Conservation (phyloP, 2,113 vertebrate species). For the Herpetotheres cachinnans region DNA sequence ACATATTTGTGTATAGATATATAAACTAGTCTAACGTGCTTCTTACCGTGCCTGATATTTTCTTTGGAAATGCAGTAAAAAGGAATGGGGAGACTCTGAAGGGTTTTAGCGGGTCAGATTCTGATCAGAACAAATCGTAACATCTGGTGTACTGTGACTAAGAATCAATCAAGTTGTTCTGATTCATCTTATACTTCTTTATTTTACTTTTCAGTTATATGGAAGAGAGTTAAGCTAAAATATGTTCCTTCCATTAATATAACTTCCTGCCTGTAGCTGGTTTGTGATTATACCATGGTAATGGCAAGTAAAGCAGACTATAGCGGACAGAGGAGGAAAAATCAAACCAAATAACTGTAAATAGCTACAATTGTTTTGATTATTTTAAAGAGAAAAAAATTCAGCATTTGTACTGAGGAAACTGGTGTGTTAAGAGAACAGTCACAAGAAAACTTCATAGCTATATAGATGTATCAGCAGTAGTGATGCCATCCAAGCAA, state of each 20-base stretch:
- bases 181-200: constrained; percentile 22
- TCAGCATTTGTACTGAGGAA: neutral
- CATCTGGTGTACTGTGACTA: constrained; percentile 53
- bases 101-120: constrained; percentile 28
- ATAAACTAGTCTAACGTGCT: neutral
- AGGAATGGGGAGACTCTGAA: neutral
- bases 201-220: constrained; percentile 29
- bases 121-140: constrained; percentile 51
- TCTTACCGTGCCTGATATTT: neutral
- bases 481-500: neutral
- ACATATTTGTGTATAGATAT: neutral
- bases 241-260: neutral
- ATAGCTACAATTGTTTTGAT: neutral
- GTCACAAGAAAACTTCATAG: neutral
- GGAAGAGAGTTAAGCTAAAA: neutral
- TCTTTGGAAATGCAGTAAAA: constrained; percentile 25
- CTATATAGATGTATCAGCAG: neutral
- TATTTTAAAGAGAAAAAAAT: neutral
- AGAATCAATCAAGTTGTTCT: constrained; percentile 27
- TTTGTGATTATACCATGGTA: constrained; percentile 17
- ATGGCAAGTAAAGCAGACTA: neutral
- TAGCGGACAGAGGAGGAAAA: neutral
- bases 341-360: neutral
- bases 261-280: constrained; percentile 1
- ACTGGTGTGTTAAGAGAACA: neutral